Evolutionary conservation across 2,113 vertebrate species (phyloP), one percentile per base, ranked within the genome.

Genomic region (Lagopus leucura): DNA sequence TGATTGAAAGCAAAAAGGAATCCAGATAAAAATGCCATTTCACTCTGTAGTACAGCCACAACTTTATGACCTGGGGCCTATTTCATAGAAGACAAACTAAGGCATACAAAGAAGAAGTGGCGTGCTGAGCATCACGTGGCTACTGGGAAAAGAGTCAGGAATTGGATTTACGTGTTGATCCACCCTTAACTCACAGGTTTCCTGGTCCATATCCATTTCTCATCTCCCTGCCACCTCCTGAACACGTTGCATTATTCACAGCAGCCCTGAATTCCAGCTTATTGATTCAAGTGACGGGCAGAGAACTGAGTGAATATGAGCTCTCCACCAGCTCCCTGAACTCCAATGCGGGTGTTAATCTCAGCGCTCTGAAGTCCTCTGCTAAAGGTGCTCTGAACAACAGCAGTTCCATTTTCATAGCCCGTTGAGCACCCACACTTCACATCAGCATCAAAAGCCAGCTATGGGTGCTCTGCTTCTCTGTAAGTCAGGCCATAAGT

Each of bases 71-170:
- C 38, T 74, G 47, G 10, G 84, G 43, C 25, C 48, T 40, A 24
- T 69, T 72, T 92, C 48, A 55, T 54, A 72, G 40, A 48, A 82
- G 38, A 64, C 42, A n/a, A 69, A 47, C 0, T 0, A 42, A 86
- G 55, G 77, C 73, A 48, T 3, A 5, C 0, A 48, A 47, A 84
- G 61, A 69, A 34, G 22, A n/a, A 93, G 67, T 2, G 38, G 24
- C 30, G 30, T 0, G 7, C 52, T 66, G 58, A 82, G 0, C 3
- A 5, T 79, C 36, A 1, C 19, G 6, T 0, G 7, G 54, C 13
- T 36, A 61, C 3, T n/a, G 42, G 50, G 73, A 70, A 50, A 34
- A 64, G 60, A 92, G 66, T 42, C 85, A 91, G 61, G 55, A 70
- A 30, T 7, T 2, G 48, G 83, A 70, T 47, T 66, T 1, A n/a